These are phyloP conservation scores for Bombylius major DNA, from an alignment of 2,888 invertebrate genomes.

Conservation along the genomic window DNA sequence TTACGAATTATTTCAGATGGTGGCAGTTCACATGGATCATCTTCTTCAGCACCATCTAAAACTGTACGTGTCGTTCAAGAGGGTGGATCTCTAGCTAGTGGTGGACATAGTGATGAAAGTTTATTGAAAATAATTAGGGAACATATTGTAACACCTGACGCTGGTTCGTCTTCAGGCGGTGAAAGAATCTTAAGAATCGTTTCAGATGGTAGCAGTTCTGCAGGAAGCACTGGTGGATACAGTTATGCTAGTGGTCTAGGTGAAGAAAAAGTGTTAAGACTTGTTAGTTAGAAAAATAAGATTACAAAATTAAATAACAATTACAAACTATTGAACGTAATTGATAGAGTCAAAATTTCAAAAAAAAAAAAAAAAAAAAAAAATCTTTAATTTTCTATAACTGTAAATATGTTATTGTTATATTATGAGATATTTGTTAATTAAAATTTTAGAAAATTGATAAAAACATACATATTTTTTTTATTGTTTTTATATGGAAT, in stretches of 20 bases:
- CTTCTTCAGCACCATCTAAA: not conserved
- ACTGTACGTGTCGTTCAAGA: not conserved
- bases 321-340: no score
- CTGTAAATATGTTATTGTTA: no score
- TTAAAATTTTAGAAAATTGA: no score
- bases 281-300: not conserved
- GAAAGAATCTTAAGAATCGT: not conserved
- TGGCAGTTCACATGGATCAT: not conserved
- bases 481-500: no score
- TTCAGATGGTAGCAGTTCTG: not conserved
- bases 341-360: no score
- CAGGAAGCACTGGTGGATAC: not conserved
- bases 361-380: no score
- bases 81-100: not conserved
- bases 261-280: not conserved
- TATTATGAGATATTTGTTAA: no score
- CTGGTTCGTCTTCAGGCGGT: not conserved
- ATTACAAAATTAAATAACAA: no score
- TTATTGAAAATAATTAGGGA: not conserved
- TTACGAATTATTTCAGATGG: slow-evolving; percentile 1
- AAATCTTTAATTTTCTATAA: no score
- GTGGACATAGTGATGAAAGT: not conserved
- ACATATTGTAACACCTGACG: not conserved
- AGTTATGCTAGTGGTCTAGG: not conserved
- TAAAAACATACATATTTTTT: no score